These are phyloP conservation scores for Tetragnatha montana DNA, from an alignment of 2,888 invertebrate genomes.

Conservation along the genomic window DNA sequence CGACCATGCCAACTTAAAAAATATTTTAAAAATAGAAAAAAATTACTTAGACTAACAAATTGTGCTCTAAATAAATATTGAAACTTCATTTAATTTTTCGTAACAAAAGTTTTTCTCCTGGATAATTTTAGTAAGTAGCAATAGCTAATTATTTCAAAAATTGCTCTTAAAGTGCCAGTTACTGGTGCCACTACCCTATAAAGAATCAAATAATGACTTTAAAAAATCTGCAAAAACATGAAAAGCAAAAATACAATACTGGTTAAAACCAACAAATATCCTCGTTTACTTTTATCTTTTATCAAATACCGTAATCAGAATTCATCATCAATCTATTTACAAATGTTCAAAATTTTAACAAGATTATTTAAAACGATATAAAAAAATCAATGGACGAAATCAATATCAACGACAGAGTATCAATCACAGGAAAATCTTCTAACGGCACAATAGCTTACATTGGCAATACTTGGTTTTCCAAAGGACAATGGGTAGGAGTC, in stretches of 20 bases:
- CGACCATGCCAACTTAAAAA: no score
- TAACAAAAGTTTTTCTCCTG: no score
- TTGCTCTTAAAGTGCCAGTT: no score
- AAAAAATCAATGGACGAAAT: constrained; percentile 16
- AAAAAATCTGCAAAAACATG: neutral
- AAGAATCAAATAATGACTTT: no score
- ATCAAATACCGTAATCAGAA: neutral
- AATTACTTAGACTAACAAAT: no score
- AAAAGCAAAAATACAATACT: neutral
- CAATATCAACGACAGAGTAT: constrained; percentile 35
- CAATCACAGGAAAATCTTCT: constrained; percentile 33
- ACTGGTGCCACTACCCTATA: no score
- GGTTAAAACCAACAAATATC: neutral
- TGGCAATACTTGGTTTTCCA: constrained; percentile 31
- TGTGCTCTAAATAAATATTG: no score
- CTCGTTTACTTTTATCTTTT: no score
- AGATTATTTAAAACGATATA: neutral
- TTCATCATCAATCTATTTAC: neutral
- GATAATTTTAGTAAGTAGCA: no score
- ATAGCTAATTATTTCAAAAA: no score
- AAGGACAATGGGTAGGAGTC: constrained; percentile 42
- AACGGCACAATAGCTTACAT: constrained; percentile 37
- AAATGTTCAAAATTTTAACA: neutral
- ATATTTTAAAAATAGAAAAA: no score
- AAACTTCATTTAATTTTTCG: no score